Evolutionary conservation across 2,888 invertebrate genomes (phyloP), one percentile per base, ranked within the genome.

Genomic region (Scaptomyza flava): DNA sequence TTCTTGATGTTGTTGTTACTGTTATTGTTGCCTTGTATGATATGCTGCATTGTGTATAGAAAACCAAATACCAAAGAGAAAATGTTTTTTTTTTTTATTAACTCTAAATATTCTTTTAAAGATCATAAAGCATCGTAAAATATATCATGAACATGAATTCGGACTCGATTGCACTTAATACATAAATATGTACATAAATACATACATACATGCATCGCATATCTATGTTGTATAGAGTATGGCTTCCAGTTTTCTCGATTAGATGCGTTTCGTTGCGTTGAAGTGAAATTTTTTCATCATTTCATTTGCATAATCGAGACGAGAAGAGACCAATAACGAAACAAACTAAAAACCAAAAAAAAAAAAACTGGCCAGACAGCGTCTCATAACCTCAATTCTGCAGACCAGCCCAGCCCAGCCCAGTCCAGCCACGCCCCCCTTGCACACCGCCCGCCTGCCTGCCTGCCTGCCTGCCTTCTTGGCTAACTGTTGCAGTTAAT

Each of bases 331-430:
- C 20, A 31, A 20, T 12, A 8, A 38, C 42, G 23, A 11, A 23
- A 47, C 61, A n/a, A 34, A 31, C 48, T 34, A 34, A 6, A 5
- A 48, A 34, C 47, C 43, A 20, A 34, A 6, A 8, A 48, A 34
- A 34, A 20, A 34, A 6, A 8, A 48, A 34, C 52, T 12, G 33
- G 31, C 41, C 61, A 41, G 46, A 68, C 58, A 36, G 31, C 47
- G 65, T 69, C 74, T 56, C 74, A 66, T 74, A 73, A 62, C 73
- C 73, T 64, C 72, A 71, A 71, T 71, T 58, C 45, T 41, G 33
- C 41, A 54, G 9, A 9, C 33, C 38, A 33, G 42, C 2, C 47
- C 52, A 31, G 48, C 23, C n/a, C 47, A 1, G 34, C 33, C 38
- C 38, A 33, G 41, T 1, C 47, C 47, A 31, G 48, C 31, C 51